phyloP scores from a whole-genome alignment of 2,797 vertebrate genomes.

The Luscinia megarhynchos region DNA sequence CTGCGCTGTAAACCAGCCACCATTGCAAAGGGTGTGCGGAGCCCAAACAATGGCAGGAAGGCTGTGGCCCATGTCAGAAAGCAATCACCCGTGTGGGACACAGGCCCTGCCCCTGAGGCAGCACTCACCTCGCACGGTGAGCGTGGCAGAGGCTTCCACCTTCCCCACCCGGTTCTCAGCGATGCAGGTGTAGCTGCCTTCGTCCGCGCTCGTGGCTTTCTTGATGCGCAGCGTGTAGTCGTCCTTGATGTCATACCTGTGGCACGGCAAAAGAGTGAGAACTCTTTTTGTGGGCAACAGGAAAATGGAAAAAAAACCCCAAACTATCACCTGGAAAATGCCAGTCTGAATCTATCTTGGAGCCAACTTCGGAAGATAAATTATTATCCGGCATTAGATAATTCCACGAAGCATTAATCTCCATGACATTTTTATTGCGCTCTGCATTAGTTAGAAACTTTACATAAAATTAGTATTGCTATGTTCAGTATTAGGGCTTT shows the following conservation, averaged over 20 bases:
- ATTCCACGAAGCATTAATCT: conserved; percentile 72
- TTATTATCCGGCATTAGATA: conserved; percentile 70
- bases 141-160: conserved; percentile 90
- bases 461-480: conserved; percentile 76
- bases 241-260: conserved; percentile 96
- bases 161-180: conserved; percentile 97
- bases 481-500: conserved; percentile 62
- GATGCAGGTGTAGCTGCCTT: conserved; percentile 92
- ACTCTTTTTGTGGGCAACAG: background rate
- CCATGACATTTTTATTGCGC: conserved; percentile 73
- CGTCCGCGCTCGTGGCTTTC: conserved; percentile 87
- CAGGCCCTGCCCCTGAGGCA: background rate
- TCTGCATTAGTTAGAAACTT: conserved; percentile 76
- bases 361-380: conserved; percentile 57
- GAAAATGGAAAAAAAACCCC: background rate
- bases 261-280: background rate
- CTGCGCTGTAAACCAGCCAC: background rate
- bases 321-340: conserved; percentile 9
- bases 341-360: conserved; percentile 1
- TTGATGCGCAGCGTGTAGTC: conserved; percentile 95
- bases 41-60: background rate
- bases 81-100: background rate
- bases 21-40: background rate
- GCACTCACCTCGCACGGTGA: conserved; percentile 94
- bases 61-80: background rate